phyloP scores from a whole-genome alignment of 2,888 invertebrate species.

The Amitus sp. region DNA sequence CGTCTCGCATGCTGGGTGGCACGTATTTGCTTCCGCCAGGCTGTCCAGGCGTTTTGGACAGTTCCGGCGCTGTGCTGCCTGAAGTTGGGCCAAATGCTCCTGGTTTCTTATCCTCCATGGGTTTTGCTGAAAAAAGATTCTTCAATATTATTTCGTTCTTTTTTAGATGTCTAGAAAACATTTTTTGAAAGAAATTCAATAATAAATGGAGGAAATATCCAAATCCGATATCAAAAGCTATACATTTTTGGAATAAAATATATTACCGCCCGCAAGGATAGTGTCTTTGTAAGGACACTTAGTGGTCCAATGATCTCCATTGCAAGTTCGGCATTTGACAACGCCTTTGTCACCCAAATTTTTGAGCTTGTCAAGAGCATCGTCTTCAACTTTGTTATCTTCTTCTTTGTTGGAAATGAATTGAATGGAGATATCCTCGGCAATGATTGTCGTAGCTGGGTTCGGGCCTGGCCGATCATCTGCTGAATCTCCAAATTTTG shows the following conservation, averaged over 20 bases:
- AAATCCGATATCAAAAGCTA: too few species aligned
- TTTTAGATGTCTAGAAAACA: too few species aligned
- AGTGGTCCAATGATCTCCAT: constrained; percentile 98
- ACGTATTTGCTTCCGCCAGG: constrained; percentile 82
- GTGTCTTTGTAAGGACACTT: constrained; percentile 98
- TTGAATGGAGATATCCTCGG: constrained; percentile 96
- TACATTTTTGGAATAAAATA: too few species aligned
- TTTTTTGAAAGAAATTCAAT: too few species aligned
- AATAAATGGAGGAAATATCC: too few species aligned
- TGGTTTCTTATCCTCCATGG: constrained; percentile 64
- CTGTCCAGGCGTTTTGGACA: constrained; percentile 52
- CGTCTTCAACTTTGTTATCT: constrained; percentile 86
- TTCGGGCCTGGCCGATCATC: constrained; percentile 97
- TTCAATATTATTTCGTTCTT: constrained; percentile 7
- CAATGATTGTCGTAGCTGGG: constrained; percentile 95
- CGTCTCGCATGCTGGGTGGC: constrained; percentile 89
- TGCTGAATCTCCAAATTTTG: constrained; percentile 93
- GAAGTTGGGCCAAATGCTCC: constrained; percentile 43
- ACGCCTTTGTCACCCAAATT: constrained; percentile 77
- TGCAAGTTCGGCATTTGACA: constrained; percentile 89
- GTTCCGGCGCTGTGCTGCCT: constrained; percentile 47
- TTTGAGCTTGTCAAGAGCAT: constrained; percentile 86
- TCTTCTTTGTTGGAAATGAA: constrained; percentile 90
- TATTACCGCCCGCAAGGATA: constrained; percentile 68
- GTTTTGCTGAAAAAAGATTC: constrained; percentile 48